phyloP scores from a whole-genome alignment of 2,797 vertebrate genomes.

The Sebastes matsubarae region DNA sequence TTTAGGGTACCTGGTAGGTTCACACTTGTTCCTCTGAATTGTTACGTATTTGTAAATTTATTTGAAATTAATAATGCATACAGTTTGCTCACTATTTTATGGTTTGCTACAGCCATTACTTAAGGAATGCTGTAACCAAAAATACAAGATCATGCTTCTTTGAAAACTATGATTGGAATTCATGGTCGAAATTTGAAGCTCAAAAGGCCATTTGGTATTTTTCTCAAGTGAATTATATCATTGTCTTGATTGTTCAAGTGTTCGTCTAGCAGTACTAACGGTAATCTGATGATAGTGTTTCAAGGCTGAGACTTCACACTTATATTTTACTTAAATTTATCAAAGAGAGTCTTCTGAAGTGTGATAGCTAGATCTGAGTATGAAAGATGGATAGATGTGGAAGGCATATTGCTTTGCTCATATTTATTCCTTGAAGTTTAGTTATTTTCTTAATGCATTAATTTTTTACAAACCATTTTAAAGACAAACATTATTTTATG shows the following conservation, averaged over 20 bases:
- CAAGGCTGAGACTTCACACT: not conserved
- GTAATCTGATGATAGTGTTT: not conserved
- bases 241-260: not conserved
- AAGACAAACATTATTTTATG: not conserved
- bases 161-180: not conserved
- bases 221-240: not conserved
- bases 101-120: not conserved
- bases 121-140: not conserved
- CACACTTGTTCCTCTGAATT: slow-evolving; percentile 57
- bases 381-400: not conserved
- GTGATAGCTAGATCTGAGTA: too few species aligned
- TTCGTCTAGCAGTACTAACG: not conserved
- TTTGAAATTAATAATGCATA: slow-evolving; percentile 33
- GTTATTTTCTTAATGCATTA: not conserved
- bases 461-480: not conserved
- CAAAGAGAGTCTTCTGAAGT: not conserved
- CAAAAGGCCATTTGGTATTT: not conserved
- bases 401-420: not conserved
- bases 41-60: slow-evolving; percentile 38
- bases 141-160: not conserved
- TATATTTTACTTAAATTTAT: not conserved
- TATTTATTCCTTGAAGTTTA: not conserved
- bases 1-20: slow-evolving; percentile 66
- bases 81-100: not conserved
- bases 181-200: not conserved